Evolutionary conservation across 1,140 invertebrate species (phyloP).

Genomic region (Penaeus indicus): DNA sequence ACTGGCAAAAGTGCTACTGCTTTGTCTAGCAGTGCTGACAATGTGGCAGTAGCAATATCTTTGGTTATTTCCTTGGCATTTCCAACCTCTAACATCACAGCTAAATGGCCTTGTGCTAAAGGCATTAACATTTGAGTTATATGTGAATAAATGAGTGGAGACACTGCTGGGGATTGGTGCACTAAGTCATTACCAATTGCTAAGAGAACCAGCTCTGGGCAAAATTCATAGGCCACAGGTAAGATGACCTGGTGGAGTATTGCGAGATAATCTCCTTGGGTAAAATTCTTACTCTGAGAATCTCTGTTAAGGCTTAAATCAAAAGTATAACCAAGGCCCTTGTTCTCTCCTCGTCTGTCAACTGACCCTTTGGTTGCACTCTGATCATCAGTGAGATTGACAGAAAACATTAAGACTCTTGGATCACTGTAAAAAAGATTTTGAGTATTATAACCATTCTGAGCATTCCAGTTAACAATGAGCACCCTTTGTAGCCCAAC

Average conservation of each 20-base stretch:
- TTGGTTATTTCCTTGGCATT: not conserved
- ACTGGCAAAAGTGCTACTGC: not conserved
- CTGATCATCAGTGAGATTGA: conserved; percentile 91
- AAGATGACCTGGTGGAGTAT: conserved; percentile 46
- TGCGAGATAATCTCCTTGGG: conserved; percentile 15
- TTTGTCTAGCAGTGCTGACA: conserved; percentile 27
- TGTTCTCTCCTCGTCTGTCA: conserved; percentile 76
- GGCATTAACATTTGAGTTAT: conserved; percentile 34
- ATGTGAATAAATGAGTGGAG: conserved; percentile 37
- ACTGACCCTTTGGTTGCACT: conserved; percentile 69
- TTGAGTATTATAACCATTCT: conserved; percentile 89
- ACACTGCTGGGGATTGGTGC: not conserved
- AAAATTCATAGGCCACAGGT: conserved; percentile 53
- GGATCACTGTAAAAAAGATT: conserved; percentile 81
- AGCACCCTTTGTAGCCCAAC: conserved; percentile 79
- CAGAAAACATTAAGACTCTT: conserved; percentile 87
- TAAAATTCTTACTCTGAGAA: conserved; percentile 83
- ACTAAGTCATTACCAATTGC: not conserved
- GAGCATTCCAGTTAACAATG: conserved; percentile 94
- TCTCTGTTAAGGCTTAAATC: conserved; percentile 89
- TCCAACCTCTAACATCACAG: conserved; percentile 15
- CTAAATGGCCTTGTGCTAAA: conserved; percentile 26
- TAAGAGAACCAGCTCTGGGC: conserved; percentile 39
- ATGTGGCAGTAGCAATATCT: conserved; percentile 7
- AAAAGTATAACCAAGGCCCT: conserved; percentile 77